Evolutionary conservation across 2,113 vertebrate genomes (phyloP).

Genomic region (Barnardius zonarius): DNA sequence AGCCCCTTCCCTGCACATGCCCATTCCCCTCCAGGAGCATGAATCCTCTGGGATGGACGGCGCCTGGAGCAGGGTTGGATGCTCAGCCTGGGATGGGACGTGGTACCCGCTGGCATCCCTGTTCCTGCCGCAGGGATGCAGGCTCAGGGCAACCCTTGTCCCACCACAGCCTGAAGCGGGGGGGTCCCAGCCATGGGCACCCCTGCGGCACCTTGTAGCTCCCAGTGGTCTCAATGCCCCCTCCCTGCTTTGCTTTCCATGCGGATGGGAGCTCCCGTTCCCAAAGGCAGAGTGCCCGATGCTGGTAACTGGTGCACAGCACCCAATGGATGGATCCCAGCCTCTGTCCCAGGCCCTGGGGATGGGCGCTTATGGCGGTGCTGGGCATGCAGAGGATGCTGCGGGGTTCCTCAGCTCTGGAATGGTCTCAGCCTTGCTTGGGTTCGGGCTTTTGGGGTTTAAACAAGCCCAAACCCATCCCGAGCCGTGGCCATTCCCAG

Average conservation of each 20-base stretch:
- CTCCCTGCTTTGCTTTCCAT: too few species aligned
- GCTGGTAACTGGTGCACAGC: too few species aligned
- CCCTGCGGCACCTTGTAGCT: too few species aligned
- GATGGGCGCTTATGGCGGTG: too few species aligned
- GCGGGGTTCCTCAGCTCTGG: background rate
- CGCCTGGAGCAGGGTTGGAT: background rate
- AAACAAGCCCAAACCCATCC: background rate
- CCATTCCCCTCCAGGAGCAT: too few species aligned
- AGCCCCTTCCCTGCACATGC: background rate
- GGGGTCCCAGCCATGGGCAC: too few species aligned
- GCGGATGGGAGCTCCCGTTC: too few species aligned
- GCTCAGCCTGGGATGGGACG: background rate
- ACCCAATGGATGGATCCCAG: too few species aligned
- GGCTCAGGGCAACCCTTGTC: background rate
- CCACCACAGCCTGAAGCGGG: too few species aligned
- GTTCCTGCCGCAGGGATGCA: background rate
- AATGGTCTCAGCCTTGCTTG: background rate
- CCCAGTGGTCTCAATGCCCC: too few species aligned
- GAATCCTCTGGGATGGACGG: background rate
- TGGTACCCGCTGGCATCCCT: background rate
- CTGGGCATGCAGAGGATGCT: rapidly evolving
- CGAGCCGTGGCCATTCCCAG: background rate
- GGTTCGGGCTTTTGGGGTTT: background rate
- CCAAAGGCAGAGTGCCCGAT: too few species aligned
- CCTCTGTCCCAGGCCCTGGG: too few species aligned